These are phyloP conservation scores for Formica aserva DNA, from an alignment of 2,888 invertebrate genomes.

Conservation along the genomic window DNA sequence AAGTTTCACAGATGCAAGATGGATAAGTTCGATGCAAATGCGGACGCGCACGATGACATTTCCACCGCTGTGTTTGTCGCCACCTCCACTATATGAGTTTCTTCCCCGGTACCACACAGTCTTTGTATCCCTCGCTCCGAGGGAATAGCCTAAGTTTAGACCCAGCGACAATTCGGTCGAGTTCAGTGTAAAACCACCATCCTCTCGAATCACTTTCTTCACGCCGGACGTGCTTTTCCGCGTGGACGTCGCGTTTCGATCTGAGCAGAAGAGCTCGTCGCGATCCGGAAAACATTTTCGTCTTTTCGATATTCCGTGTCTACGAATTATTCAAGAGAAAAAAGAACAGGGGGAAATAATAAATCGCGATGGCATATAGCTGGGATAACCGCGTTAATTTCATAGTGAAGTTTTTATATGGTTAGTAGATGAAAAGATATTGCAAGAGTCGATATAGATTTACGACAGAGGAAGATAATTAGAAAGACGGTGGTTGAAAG, in stretches of 20 bases:
- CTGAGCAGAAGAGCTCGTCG: not conserved
- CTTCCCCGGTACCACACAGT: slow-evolving; percentile 4
- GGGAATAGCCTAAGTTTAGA: slow-evolving; percentile 81
- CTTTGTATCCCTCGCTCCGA: slow-evolving; percentile 55
- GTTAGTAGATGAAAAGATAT: slow-evolving; percentile 87
- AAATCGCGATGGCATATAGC: slow-evolving; percentile 90
- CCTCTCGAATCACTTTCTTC: slow-evolving; percentile 76
- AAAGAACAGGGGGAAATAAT: not conserved
- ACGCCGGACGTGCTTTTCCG: slow-evolving; percentile 40
- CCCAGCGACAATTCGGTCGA: slow-evolving; percentile 72
- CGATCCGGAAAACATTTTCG: not conserved
- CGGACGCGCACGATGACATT: slow-evolving; percentile 59
- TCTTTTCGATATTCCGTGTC: not conserved
- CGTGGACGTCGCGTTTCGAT: not conserved
- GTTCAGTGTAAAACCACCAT: slow-evolving; percentile 79
- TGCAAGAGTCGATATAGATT: not conserved
- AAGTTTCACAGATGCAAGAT: not conserved
- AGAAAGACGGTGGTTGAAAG: not conserved
- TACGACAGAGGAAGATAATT: not conserved
- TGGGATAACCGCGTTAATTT: slow-evolving; percentile 95
- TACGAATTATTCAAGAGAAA: not conserved
- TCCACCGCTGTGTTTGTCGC: not conserved
- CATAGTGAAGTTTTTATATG: slow-evolving; percentile 93
- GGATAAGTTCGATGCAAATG: not conserved
- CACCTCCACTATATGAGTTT: slow-evolving; percentile 28